A percentile compares a stretch with the other conserved stretches of the same genome.
phyloP scores from a whole-genome alignment of 2,113 vertebrate genomes.

The Morone saxatilis region DNA sequence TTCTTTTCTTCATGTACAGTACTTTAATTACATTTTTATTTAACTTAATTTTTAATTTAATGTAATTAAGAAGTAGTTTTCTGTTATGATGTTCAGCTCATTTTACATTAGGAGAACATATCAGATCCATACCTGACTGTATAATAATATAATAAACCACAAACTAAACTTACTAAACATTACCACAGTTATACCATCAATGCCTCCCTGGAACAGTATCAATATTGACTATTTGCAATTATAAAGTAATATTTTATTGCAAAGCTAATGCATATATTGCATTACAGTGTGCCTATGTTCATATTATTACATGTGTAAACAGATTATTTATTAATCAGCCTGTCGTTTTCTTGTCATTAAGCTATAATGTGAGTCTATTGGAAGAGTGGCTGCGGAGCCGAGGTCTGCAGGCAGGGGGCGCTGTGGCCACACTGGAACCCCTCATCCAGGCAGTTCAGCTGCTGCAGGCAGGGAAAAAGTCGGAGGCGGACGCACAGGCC shows the following conservation, averaged over 20 bases:
- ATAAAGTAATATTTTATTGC: background rate
- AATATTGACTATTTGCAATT: background rate
- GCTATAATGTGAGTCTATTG: conserved; percentile 86
- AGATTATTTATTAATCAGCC: background rate
- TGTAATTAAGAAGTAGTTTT: background rate
- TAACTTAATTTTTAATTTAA: background rate
- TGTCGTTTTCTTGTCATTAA: conserved; percentile 22
- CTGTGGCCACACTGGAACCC: conserved; percentile 81
- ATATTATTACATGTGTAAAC: background rate
- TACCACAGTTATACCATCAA: background rate
- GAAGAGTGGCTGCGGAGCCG: conserved; percentile 86
- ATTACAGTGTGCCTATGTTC: background rate
- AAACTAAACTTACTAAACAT: background rate
- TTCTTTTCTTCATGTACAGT: background rate
- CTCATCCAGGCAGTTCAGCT: conserved; percentile 88
- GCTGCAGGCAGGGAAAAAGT: conserved; percentile 87
- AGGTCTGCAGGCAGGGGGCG: conserved; percentile 81
- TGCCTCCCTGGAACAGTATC: background rate
- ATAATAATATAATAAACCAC: background rate
- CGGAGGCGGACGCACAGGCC: conserved; percentile 76
- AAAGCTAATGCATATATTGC: background rate
- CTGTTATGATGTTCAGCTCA: background rate
- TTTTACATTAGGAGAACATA: background rate
- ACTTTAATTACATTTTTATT: background rate
- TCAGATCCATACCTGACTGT: background rate